These are phyloP conservation scores for Turdus rufiventris DNA, from an alignment of 2,113 vertebrate genomes.

Conservation along the genomic window DNA sequence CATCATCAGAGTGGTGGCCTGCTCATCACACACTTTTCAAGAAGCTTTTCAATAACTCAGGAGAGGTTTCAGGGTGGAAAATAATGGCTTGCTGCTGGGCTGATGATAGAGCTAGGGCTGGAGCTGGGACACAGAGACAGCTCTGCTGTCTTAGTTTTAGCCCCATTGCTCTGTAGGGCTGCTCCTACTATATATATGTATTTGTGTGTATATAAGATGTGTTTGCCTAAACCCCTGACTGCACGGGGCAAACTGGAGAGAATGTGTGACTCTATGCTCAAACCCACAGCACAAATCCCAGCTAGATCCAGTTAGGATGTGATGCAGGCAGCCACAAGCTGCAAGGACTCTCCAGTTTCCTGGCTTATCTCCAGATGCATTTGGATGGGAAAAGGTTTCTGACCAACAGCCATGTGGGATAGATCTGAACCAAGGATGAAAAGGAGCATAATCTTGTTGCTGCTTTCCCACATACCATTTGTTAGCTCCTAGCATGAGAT, in stretches of 20 bases:
- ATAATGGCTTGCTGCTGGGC: background rate
- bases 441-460: background rate
- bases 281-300: background rate
- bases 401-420: conserved; percentile 2
- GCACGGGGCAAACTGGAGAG: background rate
- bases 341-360: background rate
- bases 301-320: background rate
- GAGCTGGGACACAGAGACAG: background rate
- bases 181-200: background rate
- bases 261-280: background rate
- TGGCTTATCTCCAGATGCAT: background rate
- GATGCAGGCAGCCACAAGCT: background rate
- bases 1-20: background rate
- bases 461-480: background rate
- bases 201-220: background rate
- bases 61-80: background rate
- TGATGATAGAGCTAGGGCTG: background rate
- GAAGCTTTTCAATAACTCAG: background rate
- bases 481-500: background rate
- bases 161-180: background rate
- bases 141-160: background rate
- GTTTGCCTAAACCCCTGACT: background rate
- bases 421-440: background rate
- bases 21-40: no score
- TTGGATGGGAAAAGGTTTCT: background rate